Conservation (phyloP, 1,140 invertebrate genomes). For the Drosophila ogumai region DNA sequence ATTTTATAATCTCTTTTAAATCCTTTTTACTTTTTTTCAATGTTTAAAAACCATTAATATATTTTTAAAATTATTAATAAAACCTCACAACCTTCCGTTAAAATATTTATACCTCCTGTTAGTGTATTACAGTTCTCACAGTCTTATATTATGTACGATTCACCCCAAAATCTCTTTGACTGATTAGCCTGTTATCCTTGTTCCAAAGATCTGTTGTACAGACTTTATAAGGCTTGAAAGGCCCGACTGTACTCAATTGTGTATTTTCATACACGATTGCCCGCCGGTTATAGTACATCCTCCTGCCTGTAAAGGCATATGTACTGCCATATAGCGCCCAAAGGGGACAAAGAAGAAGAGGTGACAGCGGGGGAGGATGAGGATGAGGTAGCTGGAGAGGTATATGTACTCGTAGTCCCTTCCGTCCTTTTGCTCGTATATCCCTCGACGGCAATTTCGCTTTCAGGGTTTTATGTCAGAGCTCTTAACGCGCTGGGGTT, state of each 20-base stretch:
- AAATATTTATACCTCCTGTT: background rate
- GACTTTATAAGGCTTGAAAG: background rate
- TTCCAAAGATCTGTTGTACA: constrained; percentile 10
- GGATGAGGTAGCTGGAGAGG: constrained; percentile 8
- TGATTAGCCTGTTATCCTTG: background rate
- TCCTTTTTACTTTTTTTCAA: background rate
- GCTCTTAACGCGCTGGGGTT: constrained; percentile 60
- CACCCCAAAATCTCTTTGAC: constrained; percentile 2
- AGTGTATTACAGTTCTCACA: background rate
- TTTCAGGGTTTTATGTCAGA: constrained; percentile 67
- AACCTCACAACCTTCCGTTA: no score
- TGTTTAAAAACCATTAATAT: no score
- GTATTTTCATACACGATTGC: constrained; percentile 16
- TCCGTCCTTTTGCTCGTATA: constrained; percentile 43
- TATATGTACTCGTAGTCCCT: constrained; percentile 34
- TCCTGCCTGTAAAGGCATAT: constrained; percentile 18
- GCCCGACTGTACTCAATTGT: background rate
- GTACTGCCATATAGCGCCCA: constrained; percentile 18
- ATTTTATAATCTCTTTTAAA: background rate
- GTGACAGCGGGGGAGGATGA: background rate
- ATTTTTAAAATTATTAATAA: background rate
- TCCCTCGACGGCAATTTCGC: constrained; percentile 54
- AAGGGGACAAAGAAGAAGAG: constrained; percentile 5
- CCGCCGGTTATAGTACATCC: constrained; percentile 23
- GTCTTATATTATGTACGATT: background rate